phyloP scores from a whole-genome alignment of 2,113 vertebrate genomes.

The Dasyurus viverrinus region DNA sequence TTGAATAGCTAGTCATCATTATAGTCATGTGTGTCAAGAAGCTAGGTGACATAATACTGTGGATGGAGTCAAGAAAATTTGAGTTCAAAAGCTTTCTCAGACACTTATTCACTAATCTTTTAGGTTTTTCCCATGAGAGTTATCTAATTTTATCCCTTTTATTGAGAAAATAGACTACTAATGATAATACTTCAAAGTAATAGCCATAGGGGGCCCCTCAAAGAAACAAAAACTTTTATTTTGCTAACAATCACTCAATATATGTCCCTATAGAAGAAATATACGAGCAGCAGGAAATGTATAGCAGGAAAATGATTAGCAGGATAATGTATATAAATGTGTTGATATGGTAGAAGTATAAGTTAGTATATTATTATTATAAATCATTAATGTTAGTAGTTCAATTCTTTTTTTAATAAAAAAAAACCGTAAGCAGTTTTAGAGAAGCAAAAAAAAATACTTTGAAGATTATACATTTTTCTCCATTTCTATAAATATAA shows the following conservation, averaged over 20 bases:
- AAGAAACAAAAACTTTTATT: not conserved
- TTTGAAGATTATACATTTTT: not conserved
- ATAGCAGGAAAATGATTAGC: not conserved
- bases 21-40: not conserved
- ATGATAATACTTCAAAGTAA: not conserved
- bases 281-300: too few relatives aligned
- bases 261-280: too few relatives aligned
- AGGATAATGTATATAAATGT: not conserved
- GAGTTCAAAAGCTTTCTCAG: not conserved
- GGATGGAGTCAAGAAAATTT: not conserved
- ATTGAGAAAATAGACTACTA: not conserved
- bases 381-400: not conserved
- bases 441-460: not conserved
- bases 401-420: not conserved
- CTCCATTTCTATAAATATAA: too few relatives aligned
- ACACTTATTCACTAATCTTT: not conserved
- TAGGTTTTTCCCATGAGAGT: not conserved
- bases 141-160: not conserved
- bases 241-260: not conserved
- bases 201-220: not conserved
- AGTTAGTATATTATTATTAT: not conserved
- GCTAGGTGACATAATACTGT: not conserved
- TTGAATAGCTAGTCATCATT: not conserved
- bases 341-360: not conserved
- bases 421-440: not conserved